These are phyloP conservation scores for Peromyscus aztecus DNA, from an alignment of 2,797 vertebrate species.

Conservation along the genomic window DNA sequence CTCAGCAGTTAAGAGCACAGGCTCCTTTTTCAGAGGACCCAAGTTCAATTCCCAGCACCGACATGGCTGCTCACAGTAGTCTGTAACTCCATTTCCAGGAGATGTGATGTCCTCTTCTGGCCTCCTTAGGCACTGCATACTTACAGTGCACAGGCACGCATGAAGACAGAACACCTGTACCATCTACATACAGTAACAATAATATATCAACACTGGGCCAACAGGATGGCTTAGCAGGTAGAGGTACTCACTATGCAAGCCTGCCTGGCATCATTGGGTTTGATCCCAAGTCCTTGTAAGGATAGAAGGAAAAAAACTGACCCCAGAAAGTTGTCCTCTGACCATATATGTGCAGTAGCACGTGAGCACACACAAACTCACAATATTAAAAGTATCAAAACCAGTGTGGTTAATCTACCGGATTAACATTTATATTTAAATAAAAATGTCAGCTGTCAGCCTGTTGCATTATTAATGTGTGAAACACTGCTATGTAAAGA, in stretches of 20 bases:
- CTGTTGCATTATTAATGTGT: not conserved
- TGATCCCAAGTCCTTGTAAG: not conserved
- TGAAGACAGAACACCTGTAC: not conserved
- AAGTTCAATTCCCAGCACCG: not conserved
- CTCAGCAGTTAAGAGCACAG: not conserved
- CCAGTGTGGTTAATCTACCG: not conserved
- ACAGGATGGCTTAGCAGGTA: not conserved
- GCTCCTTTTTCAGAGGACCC: not conserved
- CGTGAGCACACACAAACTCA: not conserved
- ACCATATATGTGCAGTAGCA: not conserved
- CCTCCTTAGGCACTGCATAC: not conserved
- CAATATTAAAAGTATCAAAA: not conserved
- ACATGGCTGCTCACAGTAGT: not conserved
- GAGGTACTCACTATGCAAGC: not conserved
- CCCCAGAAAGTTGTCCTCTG: not conserved
- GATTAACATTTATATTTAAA: constrained; percentile 55
- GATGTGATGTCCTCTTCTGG: not conserved
- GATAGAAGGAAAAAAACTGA: not conserved
- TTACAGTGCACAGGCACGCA: not conserved
- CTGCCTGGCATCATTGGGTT: not conserved
- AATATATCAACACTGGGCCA: not conserved
- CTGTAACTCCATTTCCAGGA: not conserved
- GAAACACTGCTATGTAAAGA: constrained; percentile 27
- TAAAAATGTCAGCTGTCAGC: not conserved
- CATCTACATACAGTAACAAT: not conserved